These are phyloP conservation scores for Cerceris rybyensis DNA, from an alignment of 2,888 invertebrate genomes.

Conservation along the genomic window DNA sequence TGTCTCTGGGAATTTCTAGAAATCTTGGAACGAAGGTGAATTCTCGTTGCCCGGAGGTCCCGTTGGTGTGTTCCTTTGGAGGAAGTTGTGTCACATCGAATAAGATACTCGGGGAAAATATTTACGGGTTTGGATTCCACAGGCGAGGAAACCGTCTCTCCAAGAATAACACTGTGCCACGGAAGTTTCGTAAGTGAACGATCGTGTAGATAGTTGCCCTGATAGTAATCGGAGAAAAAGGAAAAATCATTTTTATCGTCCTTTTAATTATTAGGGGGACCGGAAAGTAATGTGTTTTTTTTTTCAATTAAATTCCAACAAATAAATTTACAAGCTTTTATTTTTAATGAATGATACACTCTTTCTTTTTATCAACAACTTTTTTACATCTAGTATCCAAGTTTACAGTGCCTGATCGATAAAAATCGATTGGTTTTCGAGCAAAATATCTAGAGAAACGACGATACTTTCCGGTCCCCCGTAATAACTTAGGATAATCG, in stretches of 20 bases:
- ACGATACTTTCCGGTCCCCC: too few species aligned
- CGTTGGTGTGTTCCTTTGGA: neutral
- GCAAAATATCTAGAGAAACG: too few species aligned
- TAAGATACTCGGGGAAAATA: constrained; percentile 12
- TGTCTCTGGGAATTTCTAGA: neutral
- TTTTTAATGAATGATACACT: too few species aligned
- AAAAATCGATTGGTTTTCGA: too few species aligned
- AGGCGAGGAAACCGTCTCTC: constrained; percentile 11
- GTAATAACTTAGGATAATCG: too few species aligned
- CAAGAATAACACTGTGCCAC: constrained; percentile 21
- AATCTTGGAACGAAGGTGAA: constrained; percentile 6
- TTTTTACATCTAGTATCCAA: too few species aligned
- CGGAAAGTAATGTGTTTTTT: neutral
- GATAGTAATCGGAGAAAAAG: constrained; percentile 13
- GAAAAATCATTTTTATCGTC: constrained; percentile 15
- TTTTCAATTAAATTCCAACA: too few species aligned
- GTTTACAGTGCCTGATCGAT: too few species aligned
- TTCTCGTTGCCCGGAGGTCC: neutral
- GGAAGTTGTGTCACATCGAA: neutral
- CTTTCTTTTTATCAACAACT: too few species aligned
- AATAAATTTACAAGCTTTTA: too few species aligned
- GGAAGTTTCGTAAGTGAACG: constrained; percentile 8
- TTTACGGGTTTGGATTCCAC: constrained; percentile 12
- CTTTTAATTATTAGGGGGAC: too few species aligned
- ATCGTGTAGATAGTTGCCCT: constrained; percentile 13